Evolutionary conservation across 1,140 invertebrate species (phyloP), one percentile per base, ranked within the genome.

Genomic region (Pogonomyrmex barbatus): DNA sequence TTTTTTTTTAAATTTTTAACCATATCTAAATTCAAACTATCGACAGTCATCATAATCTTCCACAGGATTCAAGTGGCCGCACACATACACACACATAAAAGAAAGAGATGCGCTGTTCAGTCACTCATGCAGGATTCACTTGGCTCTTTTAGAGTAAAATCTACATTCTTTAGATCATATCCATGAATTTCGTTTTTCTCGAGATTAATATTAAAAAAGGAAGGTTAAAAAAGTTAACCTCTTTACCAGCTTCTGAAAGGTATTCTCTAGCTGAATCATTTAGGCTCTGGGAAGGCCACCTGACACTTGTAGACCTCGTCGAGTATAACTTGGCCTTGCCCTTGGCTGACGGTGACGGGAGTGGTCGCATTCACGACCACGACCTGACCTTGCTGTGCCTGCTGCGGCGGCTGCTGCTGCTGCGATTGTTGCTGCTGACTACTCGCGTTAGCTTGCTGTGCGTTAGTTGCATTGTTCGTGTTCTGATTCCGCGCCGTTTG

Each of bases 291-390:
- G 88, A 95, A 95, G 88, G 95, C 94, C 90, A 95, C 95, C 93
- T 95, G 95, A 91, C 95, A 95, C 92, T 95, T 95, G 93, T 95
- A 95, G 85, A 95, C 94, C 73, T 95, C 95, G 65, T 95, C 94
- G 33, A 95, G 94, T 92, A 95, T 94, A 24, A 95, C 95, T 88
- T 95, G 94, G 47, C 94, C 93, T 84, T 94, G 95, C 36, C 93
- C 93, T 87, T 95, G 94, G 87, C 93, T 94, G 33, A 95, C 94
- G 17, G 94, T 94, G 4, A 95, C 94, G 9, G 95, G 94, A 45
- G 95, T 95, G 33, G 94, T 92, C 1, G 94, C 87, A 70, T 95
- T 95, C 14, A 95, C 95, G 3, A 95, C 95, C 30, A 95, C 95
- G 2, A 95, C 94, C 71, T 95, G 95, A 78, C 94, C 94, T 60